These are phyloP conservation scores for Otocyon megalotis DNA, from an alignment of 2,113 vertebrate species.

Conservation along the genomic window DNA sequence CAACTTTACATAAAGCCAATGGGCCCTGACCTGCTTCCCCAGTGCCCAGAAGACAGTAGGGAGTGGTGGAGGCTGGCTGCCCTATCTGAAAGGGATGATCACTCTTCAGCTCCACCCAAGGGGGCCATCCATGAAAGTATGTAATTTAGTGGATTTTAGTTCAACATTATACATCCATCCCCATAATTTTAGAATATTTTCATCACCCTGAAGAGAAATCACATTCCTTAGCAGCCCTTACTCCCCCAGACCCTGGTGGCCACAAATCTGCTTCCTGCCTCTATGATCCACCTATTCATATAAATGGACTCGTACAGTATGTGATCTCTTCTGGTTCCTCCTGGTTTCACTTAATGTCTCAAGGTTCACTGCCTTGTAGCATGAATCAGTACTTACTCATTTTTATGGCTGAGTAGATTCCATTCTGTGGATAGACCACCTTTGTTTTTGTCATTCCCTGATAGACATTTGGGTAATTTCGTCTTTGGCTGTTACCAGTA, in stretches of 20 bases:
- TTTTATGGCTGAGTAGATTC: background rate
- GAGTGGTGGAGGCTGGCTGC: background rate
- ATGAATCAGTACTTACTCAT: background rate
- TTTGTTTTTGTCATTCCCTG: background rate
- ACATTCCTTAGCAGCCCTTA: background rate
- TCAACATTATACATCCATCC: background rate
- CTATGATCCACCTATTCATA: background rate
- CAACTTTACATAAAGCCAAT: background rate
- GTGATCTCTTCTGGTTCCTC: background rate
- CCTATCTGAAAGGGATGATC: background rate
- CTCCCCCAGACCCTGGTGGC: background rate
- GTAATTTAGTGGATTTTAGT: background rate
- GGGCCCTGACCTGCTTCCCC: background rate
- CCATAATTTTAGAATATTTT: background rate
- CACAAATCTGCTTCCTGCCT: background rate
- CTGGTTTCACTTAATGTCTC: background rate
- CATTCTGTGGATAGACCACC: background rate
- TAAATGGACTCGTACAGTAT: background rate
- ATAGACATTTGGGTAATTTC: background rate
- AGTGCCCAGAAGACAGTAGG: background rate
- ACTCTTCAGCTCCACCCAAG: background rate
- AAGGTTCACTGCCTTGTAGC: background rate
- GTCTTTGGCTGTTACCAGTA: background rate
- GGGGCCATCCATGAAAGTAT: background rate
- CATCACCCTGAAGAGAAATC: background rate